Evolutionary conservation across 2,113 vertebrate species (phyloP).

Genomic region (Prietella phreatophila): DNA sequence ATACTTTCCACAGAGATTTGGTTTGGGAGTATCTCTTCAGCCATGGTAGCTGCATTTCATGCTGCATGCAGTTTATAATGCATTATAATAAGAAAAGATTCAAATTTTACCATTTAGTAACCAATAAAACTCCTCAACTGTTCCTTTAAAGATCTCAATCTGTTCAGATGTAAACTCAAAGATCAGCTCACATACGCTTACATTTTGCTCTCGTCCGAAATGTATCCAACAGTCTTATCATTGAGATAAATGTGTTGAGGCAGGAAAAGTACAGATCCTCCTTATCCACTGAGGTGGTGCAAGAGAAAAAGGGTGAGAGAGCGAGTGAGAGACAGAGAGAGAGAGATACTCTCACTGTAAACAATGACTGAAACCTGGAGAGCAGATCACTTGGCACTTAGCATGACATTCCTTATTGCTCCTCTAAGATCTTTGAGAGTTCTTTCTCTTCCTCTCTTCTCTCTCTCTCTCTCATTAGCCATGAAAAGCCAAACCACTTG

Average conservation of each 20-base stretch:
- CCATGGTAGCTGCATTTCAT: neutral
- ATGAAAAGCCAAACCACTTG: constrained; percentile 17
- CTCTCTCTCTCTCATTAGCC: neutral
- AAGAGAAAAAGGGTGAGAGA: neutral
- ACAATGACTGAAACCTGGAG: constrained; percentile 27
- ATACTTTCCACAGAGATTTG: neutral
- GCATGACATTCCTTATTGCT: constrained; percentile 35
- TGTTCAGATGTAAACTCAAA: constrained; percentile 1
- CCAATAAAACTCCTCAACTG: neutral
- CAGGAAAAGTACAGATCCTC: neutral
- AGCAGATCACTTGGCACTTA: constrained; percentile 38
- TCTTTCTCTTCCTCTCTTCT: neutral
- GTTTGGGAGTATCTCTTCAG: neutral
- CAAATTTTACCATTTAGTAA: neutral
- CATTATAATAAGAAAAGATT: neutral
- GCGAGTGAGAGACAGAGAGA: constrained; percentile 15
- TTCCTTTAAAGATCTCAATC: neutral
- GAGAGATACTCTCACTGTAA: neutral
- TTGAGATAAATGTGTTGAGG: constrained; percentile 8
- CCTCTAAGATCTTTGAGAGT: neutral
- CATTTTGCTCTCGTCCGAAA: neutral
- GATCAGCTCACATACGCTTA: constrained; percentile 14
- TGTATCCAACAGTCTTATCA: neutral
- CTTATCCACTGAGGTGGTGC: neutral
- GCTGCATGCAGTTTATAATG: neutral